Base-by-base conservation (phyloP, 1,140 invertebrate genomes). In the Camponotus floridanus region DNA sequence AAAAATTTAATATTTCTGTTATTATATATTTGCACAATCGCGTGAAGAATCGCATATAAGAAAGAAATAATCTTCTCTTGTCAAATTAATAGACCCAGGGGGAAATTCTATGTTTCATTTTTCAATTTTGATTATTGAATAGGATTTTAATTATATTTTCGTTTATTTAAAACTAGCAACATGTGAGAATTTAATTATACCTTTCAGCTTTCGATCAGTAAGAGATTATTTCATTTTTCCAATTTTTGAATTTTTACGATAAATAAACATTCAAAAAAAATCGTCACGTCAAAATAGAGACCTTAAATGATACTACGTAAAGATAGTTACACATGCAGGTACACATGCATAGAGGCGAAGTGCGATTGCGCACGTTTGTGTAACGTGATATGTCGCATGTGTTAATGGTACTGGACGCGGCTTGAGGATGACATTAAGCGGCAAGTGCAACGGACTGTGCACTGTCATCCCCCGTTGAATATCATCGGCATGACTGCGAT, bases 391-490 rank as follows among this genome's bases (percentile, higher is more conserved):
- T 88, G 86, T 90, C 87, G 85, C 87, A 86, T 74, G 84, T 83
- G 73, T 90, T 91, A 90, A 91, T 91, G 90, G 90, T 65, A 73
- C 90, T 87, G 76, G 89, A 78, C 89, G 86, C 89, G 65, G 90
- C 90, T 91, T 85, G 90, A 91, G 85, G 85, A 90, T 91, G 89
- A 91, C 90, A 90, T 91, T 91, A 91, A 91, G 87, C 90, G 86
- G 89, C 88, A 91, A 91, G 90, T 88, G 90, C 89, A 87, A 85
- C 90, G 57, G 80, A 91, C 84, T 91, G 87, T 90, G 89, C 90
- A 90, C 90, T 91, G 89, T 90, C 89, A 88, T 91, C 73, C 80
- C 80, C 64, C 68, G 90, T 61, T 88, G 89, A 90, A 91, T 88
- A 78, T 76, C 76, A 76, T 86, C 83, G 86, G n/a, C 48, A 51